Conservation (phyloP, 2,113 vertebrate species). For the Bubalus kerabau region DNA sequence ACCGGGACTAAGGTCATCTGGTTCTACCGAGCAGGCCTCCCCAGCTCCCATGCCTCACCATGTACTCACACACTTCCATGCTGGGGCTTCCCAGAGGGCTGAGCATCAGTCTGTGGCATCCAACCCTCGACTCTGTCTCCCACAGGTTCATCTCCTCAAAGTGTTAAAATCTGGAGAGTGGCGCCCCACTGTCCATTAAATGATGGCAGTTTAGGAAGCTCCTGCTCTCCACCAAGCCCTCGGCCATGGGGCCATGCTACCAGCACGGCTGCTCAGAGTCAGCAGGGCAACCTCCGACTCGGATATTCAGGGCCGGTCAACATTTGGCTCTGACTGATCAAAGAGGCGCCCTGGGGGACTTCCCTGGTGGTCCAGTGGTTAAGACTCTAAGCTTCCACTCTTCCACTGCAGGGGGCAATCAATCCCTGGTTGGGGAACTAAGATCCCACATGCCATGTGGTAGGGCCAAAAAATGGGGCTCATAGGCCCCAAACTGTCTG, state of each 20-base stretch:
- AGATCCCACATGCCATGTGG: background rate
- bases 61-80: background rate
- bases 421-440: background rate
- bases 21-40: background rate
- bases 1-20: fast-evolving
- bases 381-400: background rate
- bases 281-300: fast-evolving
- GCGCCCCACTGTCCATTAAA: background rate
- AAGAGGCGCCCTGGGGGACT: background rate
- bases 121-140: background rate
- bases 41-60: background rate
- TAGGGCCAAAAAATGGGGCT: background rate
- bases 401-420: background rate
- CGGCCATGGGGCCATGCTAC: too few species aligned
- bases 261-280: too few species aligned
- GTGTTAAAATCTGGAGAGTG: background rate
- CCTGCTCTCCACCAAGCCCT: background rate
- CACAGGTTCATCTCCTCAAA: background rate
- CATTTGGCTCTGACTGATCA: background rate
- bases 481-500: background rate
- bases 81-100: background rate
- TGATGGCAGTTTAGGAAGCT: background rate
- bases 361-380: background rate
- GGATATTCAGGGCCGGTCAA: background rate
- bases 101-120: background rate